Evolutionary conservation across 2,888 invertebrate species (phyloP).

Genomic region (Tenodera sinensis): DNA sequence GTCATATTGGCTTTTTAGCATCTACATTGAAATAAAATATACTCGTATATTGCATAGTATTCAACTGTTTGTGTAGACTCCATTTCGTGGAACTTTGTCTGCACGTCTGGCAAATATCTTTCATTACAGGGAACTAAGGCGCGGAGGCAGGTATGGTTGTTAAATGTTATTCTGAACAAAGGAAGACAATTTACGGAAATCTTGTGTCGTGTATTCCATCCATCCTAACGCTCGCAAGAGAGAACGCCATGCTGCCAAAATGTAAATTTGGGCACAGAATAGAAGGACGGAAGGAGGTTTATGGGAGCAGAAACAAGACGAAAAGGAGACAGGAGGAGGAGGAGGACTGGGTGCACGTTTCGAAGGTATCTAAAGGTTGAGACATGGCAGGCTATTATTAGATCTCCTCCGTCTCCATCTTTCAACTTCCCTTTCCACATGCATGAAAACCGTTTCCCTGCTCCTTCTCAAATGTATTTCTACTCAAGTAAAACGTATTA

Average conservation of each 20-base stretch:
- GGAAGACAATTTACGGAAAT: slow-evolving; percentile 3
- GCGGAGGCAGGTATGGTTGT: background rate
- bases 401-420: slow-evolving; percentile 6
- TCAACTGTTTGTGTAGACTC: too few relatives aligned
- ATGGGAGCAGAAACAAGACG: background rate
- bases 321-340: background rate
- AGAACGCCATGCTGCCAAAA: slow-evolving; percentile 9
- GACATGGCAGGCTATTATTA: slow-evolving; percentile 13
- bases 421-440: background rate
- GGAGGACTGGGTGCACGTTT: background rate
- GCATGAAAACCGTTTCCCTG: background rate
- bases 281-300: background rate
- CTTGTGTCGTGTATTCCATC: background rate
- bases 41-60: too few relatives aligned
- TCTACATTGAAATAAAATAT: too few relatives aligned
- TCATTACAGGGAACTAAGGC: background rate
- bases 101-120: background rate
- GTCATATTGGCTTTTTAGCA: too few relatives aligned
- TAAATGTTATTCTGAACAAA: background rate
- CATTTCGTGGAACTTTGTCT: background rate
- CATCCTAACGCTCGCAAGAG: background rate
- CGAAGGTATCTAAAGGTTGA: background rate
- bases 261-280: slow-evolving; percentile 4
- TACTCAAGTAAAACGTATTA: slow-evolving; percentile 19
- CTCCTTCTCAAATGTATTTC: slow-evolving; percentile 15